These are phyloP conservation scores for Muscidifurax raptorellus DNA, from an alignment of 1,140 invertebrate species.

Conservation along the genomic window DNA sequence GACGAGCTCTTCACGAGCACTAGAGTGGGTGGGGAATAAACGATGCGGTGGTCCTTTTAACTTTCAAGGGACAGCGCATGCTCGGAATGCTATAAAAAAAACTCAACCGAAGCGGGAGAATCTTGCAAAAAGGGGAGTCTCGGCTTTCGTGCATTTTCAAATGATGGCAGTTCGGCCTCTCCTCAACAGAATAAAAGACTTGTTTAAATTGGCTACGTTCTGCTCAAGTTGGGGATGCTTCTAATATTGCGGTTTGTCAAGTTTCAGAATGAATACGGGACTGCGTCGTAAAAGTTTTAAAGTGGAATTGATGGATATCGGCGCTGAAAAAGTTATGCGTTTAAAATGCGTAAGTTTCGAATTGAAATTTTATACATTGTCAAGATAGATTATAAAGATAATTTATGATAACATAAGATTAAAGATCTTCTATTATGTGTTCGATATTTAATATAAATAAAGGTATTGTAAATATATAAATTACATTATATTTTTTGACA, in stretches of 20 bases:
- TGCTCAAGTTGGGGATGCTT: neutral
- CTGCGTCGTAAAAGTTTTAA: neutral
- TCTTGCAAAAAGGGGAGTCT: constrained; percentile 12
- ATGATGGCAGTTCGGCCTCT: neutral
- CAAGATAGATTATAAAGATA: neutral
- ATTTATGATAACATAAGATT: neutral
- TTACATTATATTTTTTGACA: too few species aligned
- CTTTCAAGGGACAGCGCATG: neutral
- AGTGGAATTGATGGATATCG: too few species aligned
- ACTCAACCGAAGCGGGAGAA: constrained; percentile 18
- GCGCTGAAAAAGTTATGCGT: neutral
- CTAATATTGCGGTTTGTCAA: neutral
- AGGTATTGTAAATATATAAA: neutral
- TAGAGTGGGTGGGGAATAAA: neutral
- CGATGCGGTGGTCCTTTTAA: neutral
- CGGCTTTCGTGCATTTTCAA: neutral
- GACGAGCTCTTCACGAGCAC: neutral
- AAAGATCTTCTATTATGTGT: too few species aligned
- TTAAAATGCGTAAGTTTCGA: neutral
- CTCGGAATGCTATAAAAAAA: neutral
- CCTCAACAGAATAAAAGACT: neutral
- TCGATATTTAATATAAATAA: neutral
- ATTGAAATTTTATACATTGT: neutral
- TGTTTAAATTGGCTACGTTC: neutral
- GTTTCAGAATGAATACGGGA: too few species aligned